Conservation (phyloP, 2,888 invertebrate genomes). For the Hedychridium roseum region DNA sequence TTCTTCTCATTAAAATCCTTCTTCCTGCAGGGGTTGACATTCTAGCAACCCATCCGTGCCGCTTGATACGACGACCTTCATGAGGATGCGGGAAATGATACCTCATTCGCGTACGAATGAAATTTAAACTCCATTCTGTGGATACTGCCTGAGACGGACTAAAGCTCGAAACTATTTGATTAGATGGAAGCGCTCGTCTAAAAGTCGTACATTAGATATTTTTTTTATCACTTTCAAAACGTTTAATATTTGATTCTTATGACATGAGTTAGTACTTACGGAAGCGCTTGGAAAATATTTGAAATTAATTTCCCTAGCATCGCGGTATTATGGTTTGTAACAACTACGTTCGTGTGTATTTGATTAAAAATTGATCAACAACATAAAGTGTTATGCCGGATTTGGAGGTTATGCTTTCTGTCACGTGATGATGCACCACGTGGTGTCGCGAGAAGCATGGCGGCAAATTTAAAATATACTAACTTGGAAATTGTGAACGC, state of each 20-base stretch:
- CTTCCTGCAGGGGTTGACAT: constrained; percentile 76
- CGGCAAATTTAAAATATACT: not conserved
- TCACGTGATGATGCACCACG: no score
- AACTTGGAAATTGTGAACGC: not conserved
- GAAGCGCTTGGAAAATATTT: constrained; percentile 28
- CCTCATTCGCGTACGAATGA: constrained; percentile 66
- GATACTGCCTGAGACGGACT: constrained; percentile 8
- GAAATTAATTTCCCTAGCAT: constrained; percentile 39
- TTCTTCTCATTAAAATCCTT: constrained; percentile 76
- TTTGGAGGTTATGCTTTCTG: no score
- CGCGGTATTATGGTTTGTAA: constrained; percentile 2
- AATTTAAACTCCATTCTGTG: constrained; percentile 43
- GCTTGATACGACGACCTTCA: constrained; percentile 75
- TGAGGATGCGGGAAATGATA: constrained; percentile 79
- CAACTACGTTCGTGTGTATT: not conserved
- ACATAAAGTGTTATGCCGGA: not conserved
- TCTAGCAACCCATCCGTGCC: constrained; percentile 75
- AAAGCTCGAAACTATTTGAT: constrained; percentile 4
- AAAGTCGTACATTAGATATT: constrained; percentile 5
- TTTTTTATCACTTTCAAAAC: not conserved
- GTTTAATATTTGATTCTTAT: no score
- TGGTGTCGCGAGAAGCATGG: no score
- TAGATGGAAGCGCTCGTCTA: constrained; percentile 14
- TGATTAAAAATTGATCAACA: not conserved
- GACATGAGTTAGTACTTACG: constrained; percentile 31